Conservation (phyloP, 2,113 vertebrate genomes). For the Pithys albifrons region DNA sequence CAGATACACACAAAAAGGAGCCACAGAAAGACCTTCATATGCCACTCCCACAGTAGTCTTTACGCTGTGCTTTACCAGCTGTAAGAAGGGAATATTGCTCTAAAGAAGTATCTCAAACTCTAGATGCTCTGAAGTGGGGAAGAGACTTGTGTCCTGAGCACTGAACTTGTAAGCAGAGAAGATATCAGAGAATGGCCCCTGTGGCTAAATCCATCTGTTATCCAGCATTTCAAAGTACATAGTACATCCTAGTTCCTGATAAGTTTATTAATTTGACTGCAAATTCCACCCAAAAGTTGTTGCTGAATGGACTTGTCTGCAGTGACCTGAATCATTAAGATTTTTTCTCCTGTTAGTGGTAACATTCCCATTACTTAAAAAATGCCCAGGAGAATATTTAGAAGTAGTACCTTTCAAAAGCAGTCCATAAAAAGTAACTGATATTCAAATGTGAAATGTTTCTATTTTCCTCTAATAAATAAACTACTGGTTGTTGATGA, state of each 20-base stretch:
- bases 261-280: not conserved
- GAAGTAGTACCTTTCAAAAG: not conserved
- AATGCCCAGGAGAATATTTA: not conserved
- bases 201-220: not conserved
- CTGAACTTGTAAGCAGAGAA: not conserved
- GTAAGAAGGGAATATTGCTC: not conserved
- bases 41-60: not conserved
- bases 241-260: not conserved
- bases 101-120: not conserved
- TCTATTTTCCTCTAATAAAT: not conserved
- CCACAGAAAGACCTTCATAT: not conserved
- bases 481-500: not conserved
- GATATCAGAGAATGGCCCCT: accelerated
- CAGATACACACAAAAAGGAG: not conserved
- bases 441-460: not conserved
- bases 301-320: not conserved
- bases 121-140: not conserved
- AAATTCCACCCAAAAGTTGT: not conserved
- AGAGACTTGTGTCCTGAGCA: not conserved
- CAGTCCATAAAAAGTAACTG: not conserved
- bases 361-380: not conserved
- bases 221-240: not conserved
- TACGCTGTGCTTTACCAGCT: not conserved
- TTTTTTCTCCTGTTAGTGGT: not conserved
- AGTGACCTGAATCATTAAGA: not conserved